phyloP scores from a whole-genome alignment of 1,140 invertebrate species.

The Pentalonia nigronervosa region DNA sequence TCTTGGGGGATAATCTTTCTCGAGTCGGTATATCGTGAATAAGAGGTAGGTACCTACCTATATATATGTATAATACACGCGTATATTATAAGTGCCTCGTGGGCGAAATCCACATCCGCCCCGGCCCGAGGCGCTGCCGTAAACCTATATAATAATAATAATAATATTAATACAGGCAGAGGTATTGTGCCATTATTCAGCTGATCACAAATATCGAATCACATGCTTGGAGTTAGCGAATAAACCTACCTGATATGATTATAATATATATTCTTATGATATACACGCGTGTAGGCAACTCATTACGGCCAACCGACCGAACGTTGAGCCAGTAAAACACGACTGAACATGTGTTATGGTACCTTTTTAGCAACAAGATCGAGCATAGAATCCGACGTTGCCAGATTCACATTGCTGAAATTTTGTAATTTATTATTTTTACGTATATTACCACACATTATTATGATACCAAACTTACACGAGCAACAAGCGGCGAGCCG shows the following conservation, averaged over 20 bases:
- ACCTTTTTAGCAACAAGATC: no score
- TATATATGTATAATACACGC: not conserved
- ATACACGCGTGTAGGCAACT: not conserved
- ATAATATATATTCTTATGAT: not conserved
- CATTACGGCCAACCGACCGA: not conserved
- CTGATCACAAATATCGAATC: not conserved
- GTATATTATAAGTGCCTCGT: not conserved
- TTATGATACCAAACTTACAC: no score
- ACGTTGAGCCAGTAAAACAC: not conserved
- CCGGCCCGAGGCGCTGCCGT: not conserved
- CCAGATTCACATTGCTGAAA: no score
- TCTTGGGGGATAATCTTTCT: not conserved
- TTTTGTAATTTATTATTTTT: no score
- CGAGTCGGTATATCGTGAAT: no score
- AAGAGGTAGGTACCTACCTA: not conserved
- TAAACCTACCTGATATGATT: not conserved
- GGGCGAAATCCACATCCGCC: not conserved
- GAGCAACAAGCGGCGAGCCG: no score
- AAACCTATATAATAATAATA: not conserved
- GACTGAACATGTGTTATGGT: no score
- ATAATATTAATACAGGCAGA: not conserved
- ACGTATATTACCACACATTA: no score
- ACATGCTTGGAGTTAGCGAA: not conserved
- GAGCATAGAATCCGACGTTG: no score
- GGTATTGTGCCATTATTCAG: not conserved